phyloP scores from a whole-genome alignment of 2,113 vertebrate genomes.

The Delphinapterus leucas region DNA sequence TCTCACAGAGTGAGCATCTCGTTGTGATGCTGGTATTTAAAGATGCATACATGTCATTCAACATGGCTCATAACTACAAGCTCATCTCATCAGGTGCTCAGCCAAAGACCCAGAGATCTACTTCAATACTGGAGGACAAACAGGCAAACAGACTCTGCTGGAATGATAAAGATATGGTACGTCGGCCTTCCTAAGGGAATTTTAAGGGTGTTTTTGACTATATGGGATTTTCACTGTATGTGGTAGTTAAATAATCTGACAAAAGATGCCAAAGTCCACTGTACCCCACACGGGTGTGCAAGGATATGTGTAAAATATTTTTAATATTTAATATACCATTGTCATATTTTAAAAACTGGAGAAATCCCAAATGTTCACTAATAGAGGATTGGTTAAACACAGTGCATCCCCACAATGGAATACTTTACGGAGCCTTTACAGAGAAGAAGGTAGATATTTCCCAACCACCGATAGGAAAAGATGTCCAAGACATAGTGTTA shows the following conservation, averaged over 20 bases:
- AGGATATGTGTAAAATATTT: background rate
- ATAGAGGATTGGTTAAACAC: background rate
- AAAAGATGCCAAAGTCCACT: background rate
- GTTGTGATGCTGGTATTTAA: background rate
- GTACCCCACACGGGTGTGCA: background rate
- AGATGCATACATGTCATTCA: background rate
- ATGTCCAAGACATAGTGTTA: background rate
- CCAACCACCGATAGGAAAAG: background rate
- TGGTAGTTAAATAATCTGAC: background rate
- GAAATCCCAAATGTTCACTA: background rate
- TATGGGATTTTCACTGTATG: background rate
- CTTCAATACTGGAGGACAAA: background rate
- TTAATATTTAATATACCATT: background rate
- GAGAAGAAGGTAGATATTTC: background rate
- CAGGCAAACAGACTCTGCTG: background rate
- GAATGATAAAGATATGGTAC: background rate
- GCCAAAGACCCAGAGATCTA: background rate
- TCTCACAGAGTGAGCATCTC: background rate
- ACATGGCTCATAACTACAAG: background rate
- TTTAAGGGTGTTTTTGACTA: background rate
- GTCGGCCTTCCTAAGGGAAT: background rate
- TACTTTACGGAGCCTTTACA: background rate
- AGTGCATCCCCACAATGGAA: background rate
- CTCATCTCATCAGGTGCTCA: background rate
- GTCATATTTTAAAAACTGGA: background rate